A percentile compares a stretch with the other conserved stretches of the same genome.
These are phyloP conservation scores for Forbesichthys agassizii DNA, from an alignment of 2,113 vertebrate genomes.

Conservation along the genomic window DNA sequence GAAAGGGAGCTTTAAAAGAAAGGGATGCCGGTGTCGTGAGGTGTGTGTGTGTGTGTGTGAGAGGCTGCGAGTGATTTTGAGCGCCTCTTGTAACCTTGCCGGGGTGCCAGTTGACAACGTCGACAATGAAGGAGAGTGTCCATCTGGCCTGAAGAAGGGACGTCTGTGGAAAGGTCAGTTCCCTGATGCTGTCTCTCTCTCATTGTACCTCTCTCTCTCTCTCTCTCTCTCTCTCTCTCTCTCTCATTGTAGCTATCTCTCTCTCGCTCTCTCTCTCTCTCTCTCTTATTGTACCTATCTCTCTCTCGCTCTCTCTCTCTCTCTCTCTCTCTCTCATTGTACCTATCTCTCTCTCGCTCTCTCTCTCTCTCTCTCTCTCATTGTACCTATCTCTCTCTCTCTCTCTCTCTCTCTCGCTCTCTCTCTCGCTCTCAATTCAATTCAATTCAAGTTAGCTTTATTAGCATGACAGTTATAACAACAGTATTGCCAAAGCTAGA, in stretches of 20 bases:
- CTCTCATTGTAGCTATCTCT: too few species aligned
- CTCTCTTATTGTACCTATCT: too few species aligned
- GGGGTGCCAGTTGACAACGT: slow-evolving; percentile 72
- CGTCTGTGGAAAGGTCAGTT: slow-evolving; percentile 32
- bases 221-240: slow-evolving; percentile 14
- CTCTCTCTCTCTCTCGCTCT: too few species aligned
- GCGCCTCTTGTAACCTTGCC: slow-evolving; percentile 56
- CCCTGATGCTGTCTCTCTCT: slow-evolving; percentile 16
- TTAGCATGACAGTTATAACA: too few species aligned
- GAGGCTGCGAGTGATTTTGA: slow-evolving; percentile 48
- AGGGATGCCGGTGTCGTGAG: slow-evolving; percentile 54
- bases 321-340: too few species aligned
- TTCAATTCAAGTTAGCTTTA: too few species aligned
- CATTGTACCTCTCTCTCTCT: background rate
- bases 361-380: too few species aligned
- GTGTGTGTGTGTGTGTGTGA: slow-evolving; percentile 22
- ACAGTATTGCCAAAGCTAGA: too few species aligned
- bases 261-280: slow-evolving; percentile 9
- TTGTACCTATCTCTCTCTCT: too few species aligned
- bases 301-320: too few species aligned
- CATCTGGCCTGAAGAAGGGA: slow-evolving; percentile 8
- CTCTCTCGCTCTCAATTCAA: too few species aligned
- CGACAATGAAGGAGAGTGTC: slow-evolving; percentile 56
- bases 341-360: too few species aligned
- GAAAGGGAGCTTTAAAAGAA: slow-evolving; percentile 41